Evolutionary conservation across 1,140 invertebrate species (phyloP).

Genomic region (Orchesella cincta): DNA sequence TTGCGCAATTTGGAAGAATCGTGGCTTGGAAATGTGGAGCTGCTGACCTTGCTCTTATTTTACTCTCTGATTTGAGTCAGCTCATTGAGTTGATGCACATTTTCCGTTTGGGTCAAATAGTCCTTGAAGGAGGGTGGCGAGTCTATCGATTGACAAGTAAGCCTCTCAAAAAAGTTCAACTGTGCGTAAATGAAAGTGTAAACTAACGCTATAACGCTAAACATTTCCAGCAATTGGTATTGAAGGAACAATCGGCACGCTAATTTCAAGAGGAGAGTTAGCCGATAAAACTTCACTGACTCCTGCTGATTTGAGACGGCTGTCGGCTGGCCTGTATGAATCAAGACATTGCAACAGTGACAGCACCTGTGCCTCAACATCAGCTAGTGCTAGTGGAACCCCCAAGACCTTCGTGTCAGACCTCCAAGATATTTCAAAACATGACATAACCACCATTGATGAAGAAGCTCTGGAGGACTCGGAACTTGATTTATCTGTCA

Average conservation of each 20-base stretch:
- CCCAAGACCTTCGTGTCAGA: constrained; percentile 38
- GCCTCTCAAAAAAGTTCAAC: neutral
- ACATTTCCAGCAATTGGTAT: constrained; percentile 39
- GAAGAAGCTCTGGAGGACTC: constrained; percentile 36
- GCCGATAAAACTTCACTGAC: constrained; percentile 12
- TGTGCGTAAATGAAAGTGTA: neutral
- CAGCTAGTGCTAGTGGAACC: constrained; percentile 7
- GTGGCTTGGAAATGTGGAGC: constrained; percentile 47
- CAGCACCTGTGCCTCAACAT: neutral
- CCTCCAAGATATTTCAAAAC: constrained; percentile 41
- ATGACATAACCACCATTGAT: constrained; percentile 46
- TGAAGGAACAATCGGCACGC: constrained; percentile 42
- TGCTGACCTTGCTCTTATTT: constrained; percentile 41
- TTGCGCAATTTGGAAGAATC: constrained; percentile 43
- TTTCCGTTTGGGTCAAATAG: constrained; percentile 40
- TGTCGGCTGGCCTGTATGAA: constrained; percentile 39
- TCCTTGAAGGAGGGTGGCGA: constrained; percentile 49
- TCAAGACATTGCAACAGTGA: neutral
- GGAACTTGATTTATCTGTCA: constrained; percentile 20
- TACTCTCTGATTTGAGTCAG: constrained; percentile 36
- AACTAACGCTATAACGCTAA: too few species aligned
- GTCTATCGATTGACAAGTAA: constrained; percentile 47
- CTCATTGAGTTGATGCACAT: constrained; percentile 49
- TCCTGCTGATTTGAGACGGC: constrained; percentile 44
- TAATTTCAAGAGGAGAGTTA: constrained; percentile 35